Evolutionary conservation across 2,888 invertebrate species (phyloP).

Genomic region (Branchipolynoe longqiensis): DNA sequence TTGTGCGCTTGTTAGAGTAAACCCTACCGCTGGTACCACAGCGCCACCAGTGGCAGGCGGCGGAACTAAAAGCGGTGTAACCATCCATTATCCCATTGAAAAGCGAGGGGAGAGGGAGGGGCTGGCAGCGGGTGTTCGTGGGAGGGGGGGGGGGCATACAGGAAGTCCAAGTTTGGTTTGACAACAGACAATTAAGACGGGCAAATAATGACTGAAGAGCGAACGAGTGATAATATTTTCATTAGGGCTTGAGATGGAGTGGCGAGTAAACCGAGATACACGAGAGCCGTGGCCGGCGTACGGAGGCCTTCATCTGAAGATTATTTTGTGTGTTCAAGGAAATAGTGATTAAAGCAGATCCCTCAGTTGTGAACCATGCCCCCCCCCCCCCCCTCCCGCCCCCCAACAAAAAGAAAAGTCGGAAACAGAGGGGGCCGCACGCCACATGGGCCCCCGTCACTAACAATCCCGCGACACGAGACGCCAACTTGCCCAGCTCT

Average conservation of each 20-base stretch:
- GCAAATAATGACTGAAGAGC: slow-evolving; percentile 33
- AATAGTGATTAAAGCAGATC: slow-evolving; percentile 45
- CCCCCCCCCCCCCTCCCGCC: too few species aligned
- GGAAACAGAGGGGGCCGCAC: too few species aligned
- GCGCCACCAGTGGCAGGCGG: slow-evolving; percentile 20
- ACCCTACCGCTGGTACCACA: neutral
- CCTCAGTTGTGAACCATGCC: slow-evolving; percentile 1
- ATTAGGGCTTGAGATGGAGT: slow-evolving; percentile 45
- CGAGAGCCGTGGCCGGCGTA: slow-evolving; percentile 5
- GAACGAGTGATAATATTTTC: slow-evolving; percentile 52
- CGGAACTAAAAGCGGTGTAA: slow-evolving; percentile 45
- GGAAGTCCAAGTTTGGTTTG: slow-evolving; percentile 55
- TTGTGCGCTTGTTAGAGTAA: neutral
- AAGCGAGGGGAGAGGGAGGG: too few species aligned
- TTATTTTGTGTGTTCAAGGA: slow-evolving; percentile 53
- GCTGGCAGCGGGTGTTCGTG: too few species aligned
- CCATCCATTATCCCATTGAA: slow-evolving; percentile 52
- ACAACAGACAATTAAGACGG: slow-evolving; percentile 50
- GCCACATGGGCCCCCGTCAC: too few species aligned
- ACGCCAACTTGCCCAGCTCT: too few species aligned
- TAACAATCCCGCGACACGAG: too few species aligned
- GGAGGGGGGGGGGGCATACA: slow-evolving; percentile 46
- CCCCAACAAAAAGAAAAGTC: neutral
- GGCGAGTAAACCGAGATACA: slow-evolving; percentile 48
- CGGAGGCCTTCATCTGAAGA: slow-evolving; percentile 11